Base-by-base conservation (phyloP, 2,888 invertebrate species). In the Apotomis capreana region DNA sequence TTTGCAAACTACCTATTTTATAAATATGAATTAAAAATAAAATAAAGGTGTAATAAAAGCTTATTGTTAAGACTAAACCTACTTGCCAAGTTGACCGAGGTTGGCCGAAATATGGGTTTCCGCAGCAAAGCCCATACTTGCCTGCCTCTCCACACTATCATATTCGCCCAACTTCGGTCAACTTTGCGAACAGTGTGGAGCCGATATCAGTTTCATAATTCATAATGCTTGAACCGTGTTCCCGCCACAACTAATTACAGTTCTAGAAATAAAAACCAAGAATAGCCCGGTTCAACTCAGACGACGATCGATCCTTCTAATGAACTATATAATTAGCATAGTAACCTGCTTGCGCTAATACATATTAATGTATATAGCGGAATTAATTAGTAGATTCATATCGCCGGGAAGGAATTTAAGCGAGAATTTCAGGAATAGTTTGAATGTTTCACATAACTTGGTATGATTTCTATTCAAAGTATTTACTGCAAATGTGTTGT, bases 331-430 rank as follows among this genome's bases (percentile, higher is more conserved):
- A 15, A 65, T 67, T 65, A 67, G 49, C 60, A 70, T 55, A 55
- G 40, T 44, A 54, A 64, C 58, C 37, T 62, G 10, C 46, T 49
- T 44, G 37, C n/a, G 44, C 58, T 65, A 52, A 64, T 69, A 57
- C 64, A 57, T 64, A 46, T 59, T 70, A 55, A 69, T 59, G 54
- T 26, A 58, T 26, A 55, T 64, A 36, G 37, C 36, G 9, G 65
- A 60, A 70, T 67, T 60, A 61, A 70, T 70, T 61, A 65, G 49
- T 55, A 44, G 63, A 59, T 59, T 13, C 13, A 54, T 69, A 58
- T 64, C 59, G 26, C 44, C n/a, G 36, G 36, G 8, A 8, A 49
- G 15, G 5, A 59, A 64, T 59, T 54, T 10, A 12, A 8, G 8
- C 4, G 13, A 46, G 26, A 44, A 70, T 52, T 8, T 13, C 5